Conservation (phyloP, 2,888 invertebrate genomes). For the Litoditis marina region DNA sequence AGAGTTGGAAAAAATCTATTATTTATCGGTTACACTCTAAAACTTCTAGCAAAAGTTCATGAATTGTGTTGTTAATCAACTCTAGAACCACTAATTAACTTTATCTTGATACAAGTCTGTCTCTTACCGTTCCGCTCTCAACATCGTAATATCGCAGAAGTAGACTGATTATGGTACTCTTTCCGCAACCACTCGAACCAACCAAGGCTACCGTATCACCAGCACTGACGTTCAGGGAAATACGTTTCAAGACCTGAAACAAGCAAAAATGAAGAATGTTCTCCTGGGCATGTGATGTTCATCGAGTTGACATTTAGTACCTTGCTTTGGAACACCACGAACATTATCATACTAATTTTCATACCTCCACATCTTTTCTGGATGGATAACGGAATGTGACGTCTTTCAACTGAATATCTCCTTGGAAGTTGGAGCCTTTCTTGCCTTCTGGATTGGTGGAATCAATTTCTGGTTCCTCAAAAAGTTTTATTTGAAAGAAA, state of each 20-base stretch:
- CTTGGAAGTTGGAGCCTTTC: constrained; percentile 67
- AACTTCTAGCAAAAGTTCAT: no score
- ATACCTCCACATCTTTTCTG: constrained; percentile 72
- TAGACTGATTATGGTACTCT: constrained; percentile 63
- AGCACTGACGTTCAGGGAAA: constrained; percentile 48
- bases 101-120: neutral
- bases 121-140: constrained; percentile 44
- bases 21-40: neutral
- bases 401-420: constrained; percentile 72
- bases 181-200: constrained; percentile 64
- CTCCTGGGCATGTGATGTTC: no score
- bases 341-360: neutral
- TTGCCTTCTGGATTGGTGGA: constrained; percentile 70
- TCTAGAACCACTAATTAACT: neutral
- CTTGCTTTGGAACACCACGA: neutral
- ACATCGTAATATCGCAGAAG: constrained; percentile 64
- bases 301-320: neutral
- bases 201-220: constrained; percentile 60
- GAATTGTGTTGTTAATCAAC: no score
- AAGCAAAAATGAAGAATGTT: no score
- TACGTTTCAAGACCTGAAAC: constrained; percentile 62
- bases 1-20: constrained; percentile 8
- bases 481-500: no score
- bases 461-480: constrained; percentile 72
- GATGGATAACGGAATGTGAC: constrained; percentile 77